Base-by-base conservation (phyloP, 1,140 invertebrate genomes). In the Formica exsecta region DNA sequence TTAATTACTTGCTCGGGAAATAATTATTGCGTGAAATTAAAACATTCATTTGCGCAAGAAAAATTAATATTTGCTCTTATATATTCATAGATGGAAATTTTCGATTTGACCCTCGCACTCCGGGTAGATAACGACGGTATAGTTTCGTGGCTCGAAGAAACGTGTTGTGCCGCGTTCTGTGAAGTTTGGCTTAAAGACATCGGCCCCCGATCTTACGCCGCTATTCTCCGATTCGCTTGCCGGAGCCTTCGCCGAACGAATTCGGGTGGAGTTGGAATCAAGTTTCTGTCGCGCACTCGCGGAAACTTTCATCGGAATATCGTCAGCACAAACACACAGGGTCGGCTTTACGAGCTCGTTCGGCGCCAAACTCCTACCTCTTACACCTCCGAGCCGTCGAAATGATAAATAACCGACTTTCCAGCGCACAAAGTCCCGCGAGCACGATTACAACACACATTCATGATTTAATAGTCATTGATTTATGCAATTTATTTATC, bases 261-360 rank as follows among this genome's bases (percentile, higher is more conserved):
- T 83, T 83, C 68, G 79, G 25, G n/a, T 36, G 76, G 68, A 83
- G 77, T 80, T 80, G 51, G 65, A 70, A 51, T 41, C 64, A 57
- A 74, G 79, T 83, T 83, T 83, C 79, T 83, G 79, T 83, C 79
- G 79, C 79, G 79, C 77, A 48, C 77, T 70, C 77, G 65, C 68
- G 54, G 79, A 83, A 83, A 83, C 68, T 83, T 83, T 83, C 79
- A 83, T 83, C 57, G 79, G 68, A 71, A 83, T 83, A 83, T 83
- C 79, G 79, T 83, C 79, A 74, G 79, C 79, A 83, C 32, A 32
- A 32, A 32, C 73, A 83, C 79, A 83, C 79, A 57, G 68, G 68
- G 54, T 62, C 54, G 79, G 79, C 79, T 83, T 83, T 83, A 83
- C 54, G 79, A 74, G 79, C 79, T 61, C 79, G 66, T 81, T 61